phyloP scores from a whole-genome alignment of 2,888 invertebrate genomes.

The Dolichomitus sp. region DNA sequence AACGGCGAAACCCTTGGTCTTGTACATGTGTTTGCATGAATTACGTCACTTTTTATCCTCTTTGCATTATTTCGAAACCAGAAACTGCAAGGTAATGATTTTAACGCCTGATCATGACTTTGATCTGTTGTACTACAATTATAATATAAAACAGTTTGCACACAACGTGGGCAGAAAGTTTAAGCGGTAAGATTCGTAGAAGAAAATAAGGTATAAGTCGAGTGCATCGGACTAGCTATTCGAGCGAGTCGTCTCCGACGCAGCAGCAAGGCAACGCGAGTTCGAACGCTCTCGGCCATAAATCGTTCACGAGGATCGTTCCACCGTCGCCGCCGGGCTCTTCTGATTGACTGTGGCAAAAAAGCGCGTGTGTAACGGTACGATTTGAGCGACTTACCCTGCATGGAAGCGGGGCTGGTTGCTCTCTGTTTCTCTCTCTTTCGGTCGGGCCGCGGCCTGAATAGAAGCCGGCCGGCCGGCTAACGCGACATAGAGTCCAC shows the following conservation, averaged over 20 bases:
- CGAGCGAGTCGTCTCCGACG: neutral
- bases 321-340: conserved; percentile 52
- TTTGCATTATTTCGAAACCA: neutral
- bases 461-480: conserved; percentile 63
- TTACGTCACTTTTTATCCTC: neutral
- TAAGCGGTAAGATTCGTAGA: neutral
- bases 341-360: conserved; percentile 65
- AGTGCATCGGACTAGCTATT: neutral
- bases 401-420: conserved; percentile 61
- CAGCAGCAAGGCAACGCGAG: conserved; percentile 12
- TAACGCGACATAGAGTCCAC: conserved; percentile 64
- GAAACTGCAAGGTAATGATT: neutral
- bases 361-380: conserved; percentile 79
- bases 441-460: conserved; percentile 55
- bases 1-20: neutral
- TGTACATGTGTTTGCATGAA: neutral
- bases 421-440: conserved; percentile 43
- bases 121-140: neutral
- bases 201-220: neutral
- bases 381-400: conserved; percentile 74
- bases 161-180: neutral
- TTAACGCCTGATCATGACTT: neutral
- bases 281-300: conserved; percentile 46
- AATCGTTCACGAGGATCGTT: conserved; percentile 56
- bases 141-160: neutral